Percentiles rank a stretch among this genome's conserved stretches.
phyloP scores from a whole-genome alignment of 2,113 vertebrate species.

The Mobula birostris region DNA sequence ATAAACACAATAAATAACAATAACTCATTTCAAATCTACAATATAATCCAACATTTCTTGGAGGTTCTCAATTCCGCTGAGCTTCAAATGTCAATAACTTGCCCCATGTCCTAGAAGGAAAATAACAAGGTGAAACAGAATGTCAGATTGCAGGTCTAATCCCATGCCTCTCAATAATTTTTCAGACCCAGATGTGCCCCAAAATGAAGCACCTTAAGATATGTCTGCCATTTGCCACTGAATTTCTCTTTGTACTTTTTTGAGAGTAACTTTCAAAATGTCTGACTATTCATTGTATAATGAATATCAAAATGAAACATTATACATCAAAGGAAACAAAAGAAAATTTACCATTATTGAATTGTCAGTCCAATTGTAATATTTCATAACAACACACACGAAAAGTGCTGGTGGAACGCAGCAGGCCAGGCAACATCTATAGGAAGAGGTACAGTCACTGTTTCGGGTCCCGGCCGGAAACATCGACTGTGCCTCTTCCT shows the following conservation, averaged over 20 bases:
- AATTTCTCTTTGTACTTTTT: not conserved
- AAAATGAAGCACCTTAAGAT: not conserved
- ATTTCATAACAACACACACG: not conserved
- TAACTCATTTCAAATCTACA: not conserved
- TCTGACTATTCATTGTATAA: not conserved
- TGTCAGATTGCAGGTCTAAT: not conserved
- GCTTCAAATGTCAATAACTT: not conserved
- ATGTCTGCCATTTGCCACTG: not conserved
- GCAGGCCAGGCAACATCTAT: too few relatives aligned
- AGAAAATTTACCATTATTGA: not conserved
- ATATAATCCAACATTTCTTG: not conserved
- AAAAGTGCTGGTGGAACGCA: too few relatives aligned
- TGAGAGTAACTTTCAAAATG: not conserved
- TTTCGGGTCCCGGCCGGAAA: too few relatives aligned
- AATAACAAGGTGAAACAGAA: not conserved
- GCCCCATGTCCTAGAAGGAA: not conserved
- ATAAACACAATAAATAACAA: not conserved
- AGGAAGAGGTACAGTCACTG: too few relatives aligned
- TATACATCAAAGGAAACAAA: constrained; percentile 9
- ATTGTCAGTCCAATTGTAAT: constrained; percentile 9
- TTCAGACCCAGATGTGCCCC: not conserved
- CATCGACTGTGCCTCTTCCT: too few relatives aligned
- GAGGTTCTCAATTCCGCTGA: not conserved
- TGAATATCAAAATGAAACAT: not conserved
- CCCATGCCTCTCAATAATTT: not conserved